Evolutionary conservation across 2,797 vertebrate species (phyloP), one percentile per base, ranked within the genome.

Genomic region (Steatocranus sp.): DNA sequence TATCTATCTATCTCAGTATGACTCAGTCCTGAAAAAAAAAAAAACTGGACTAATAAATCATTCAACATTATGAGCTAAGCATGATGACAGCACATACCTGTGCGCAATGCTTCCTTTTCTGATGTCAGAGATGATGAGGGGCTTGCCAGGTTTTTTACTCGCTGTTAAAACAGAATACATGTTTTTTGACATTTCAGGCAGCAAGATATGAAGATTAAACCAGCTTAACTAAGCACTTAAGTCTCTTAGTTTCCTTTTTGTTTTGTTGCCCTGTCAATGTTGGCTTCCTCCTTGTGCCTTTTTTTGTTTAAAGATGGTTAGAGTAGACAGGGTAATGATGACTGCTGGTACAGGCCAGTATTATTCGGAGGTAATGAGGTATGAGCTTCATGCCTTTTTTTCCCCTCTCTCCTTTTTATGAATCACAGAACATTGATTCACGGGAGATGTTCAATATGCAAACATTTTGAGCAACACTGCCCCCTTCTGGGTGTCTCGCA

Each of bases 101-200:
- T 99, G 99, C 1, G 99, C 99, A 78, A 98, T 97, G 1, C 98
- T 99, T 89, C 98, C 99, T 90, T 98, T 99, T 92, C 96, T 98
- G 94, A 99, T 98, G 93, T 99, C 98, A 1, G 99, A 99, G 95
- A 99, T 99, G 95, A 99, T 98, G 90, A 99, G 96, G 51, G 98
- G 97, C 54, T 98, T 97, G 12, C 97, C 98, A 12, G 96, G 96
- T 93, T 98, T 99, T 92, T 98, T 98, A 94, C 98, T 98, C 41
- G 97, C 97, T 94, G 97, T 91, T 94, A 48, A 87, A 91, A 90
- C 18, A 85, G 30, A 77, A 70, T 27, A 79, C 43, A 76, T 58
- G n/a, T 48, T 56, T 50, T 30, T 73, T 54, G 3, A 9, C 34
- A 53, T 80, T 75, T 68, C 15, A 41, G 43, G 6, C 32, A 46